Percentiles rank a stretch among this genome's conserved stretches.
Evolutionary conservation across 2,113 vertebrate genomes (phyloP).

Genomic region (Crotalus horridus): DNA sequence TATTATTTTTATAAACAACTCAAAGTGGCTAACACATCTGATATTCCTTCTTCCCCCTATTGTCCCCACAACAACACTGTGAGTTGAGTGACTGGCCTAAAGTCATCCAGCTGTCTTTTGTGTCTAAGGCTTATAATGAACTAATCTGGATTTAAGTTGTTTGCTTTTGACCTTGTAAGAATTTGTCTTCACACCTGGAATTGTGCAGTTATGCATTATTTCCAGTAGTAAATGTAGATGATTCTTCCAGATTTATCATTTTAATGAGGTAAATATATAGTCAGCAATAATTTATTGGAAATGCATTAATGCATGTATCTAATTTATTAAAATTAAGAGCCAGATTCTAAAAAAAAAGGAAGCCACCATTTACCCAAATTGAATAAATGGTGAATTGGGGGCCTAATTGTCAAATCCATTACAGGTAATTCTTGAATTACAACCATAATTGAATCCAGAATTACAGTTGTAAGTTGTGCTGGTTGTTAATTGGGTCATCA

Average conservation of each 20-base stretch:
- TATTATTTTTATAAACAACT: no score
- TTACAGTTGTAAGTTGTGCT: no score
- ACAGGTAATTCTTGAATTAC: neutral
- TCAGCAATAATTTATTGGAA: neutral
- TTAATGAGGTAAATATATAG: neutral
- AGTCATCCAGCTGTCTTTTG: no score
- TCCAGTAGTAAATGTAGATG: neutral
- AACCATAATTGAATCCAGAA: no score
- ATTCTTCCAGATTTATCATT: neutral
- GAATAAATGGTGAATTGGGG: neutral
- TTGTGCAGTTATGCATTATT: neutral
- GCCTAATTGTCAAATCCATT: neutral
- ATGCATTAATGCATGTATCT: neutral
- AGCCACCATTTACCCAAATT: neutral
- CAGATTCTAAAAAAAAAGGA: neutral
- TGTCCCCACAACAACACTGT: no score
- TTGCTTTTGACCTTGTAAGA: neutral
- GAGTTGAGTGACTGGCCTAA: no score
- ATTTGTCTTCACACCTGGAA: neutral
- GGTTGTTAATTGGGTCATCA: no score
- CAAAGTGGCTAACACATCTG: no score
- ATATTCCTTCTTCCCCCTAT: no score
- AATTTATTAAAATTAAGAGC: neutral
- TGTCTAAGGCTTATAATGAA: neutral
- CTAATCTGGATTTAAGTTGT: neutral